Percentiles rank a stretch among this genome's conserved stretches.
phyloP scores from a whole-genome alignment of 2,888 invertebrate species.

The Plebejus argus region DNA sequence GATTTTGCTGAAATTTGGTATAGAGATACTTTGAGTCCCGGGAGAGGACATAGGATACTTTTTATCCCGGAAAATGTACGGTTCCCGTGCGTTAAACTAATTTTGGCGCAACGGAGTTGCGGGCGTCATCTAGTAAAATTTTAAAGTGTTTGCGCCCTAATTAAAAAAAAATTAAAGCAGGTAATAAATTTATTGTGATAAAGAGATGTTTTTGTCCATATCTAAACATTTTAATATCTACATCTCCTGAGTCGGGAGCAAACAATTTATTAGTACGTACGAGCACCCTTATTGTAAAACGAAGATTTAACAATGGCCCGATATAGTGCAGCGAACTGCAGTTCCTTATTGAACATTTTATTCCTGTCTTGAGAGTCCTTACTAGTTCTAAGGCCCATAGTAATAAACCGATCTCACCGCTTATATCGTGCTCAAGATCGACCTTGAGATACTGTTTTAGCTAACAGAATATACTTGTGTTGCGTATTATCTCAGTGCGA shows the following conservation, averaged over 20 bases:
- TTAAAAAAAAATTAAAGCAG: too few species aligned
- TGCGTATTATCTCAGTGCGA: too few species aligned
- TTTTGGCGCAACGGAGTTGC: too few species aligned
- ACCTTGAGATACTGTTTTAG: not conserved
- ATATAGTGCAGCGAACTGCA: slow-evolving; percentile 10
- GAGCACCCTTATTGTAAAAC: slow-evolving; percentile 22
- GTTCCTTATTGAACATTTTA: not conserved
- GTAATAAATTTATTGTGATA: too few species aligned
- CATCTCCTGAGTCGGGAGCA: slow-evolving; percentile 4
- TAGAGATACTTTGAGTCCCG: too few species aligned
- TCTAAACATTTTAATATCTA: not conserved
- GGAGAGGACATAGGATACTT: too few species aligned
- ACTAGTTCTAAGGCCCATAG: not conserved
- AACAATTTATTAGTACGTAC: slow-evolving; percentile 30
- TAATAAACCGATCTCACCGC: not conserved
- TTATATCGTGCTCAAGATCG: not conserved
- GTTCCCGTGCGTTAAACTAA: too few species aligned
- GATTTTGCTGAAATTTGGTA: too few species aligned
- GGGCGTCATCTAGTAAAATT: too few species aligned
- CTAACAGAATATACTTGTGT: too few species aligned
- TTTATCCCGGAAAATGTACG: too few species aligned
- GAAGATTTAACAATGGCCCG: slow-evolving; percentile 6
- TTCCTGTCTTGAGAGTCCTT: slow-evolving; percentile 1
- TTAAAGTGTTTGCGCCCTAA: too few species aligned
- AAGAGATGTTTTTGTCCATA: not conserved